Conservation (phyloP, 2,797 vertebrate genomes). For the Galagoides demidoff region DNA sequence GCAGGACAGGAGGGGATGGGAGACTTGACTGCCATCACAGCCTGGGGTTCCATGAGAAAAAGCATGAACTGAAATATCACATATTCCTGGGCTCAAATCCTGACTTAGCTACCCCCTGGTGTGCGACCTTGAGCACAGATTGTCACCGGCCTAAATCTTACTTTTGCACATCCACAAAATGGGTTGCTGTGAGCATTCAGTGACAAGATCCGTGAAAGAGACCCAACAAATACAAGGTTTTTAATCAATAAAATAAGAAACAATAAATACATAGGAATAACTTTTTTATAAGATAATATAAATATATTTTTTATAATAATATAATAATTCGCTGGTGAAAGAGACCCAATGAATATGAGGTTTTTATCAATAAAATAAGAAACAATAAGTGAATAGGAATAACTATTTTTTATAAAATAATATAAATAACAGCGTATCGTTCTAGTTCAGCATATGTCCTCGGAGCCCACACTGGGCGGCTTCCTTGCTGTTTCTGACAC, state of each 20-base stretch:
- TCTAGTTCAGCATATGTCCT: not conserved
- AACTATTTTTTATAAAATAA: not conserved
- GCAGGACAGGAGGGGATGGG: not conserved
- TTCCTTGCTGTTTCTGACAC: not conserved
- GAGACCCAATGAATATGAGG: not conserved
- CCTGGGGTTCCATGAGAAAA: not conserved
- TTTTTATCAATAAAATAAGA: not conserved
- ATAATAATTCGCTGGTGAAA: no score
- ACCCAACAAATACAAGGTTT: not conserved
- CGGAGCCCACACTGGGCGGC: not conserved
- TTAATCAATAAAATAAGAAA: not conserved
- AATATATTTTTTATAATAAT: no score
- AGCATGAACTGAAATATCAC: not conserved
- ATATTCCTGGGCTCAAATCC: not conserved
- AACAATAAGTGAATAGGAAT: not conserved
- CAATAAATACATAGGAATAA: not conserved
- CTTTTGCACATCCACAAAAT: not conserved
- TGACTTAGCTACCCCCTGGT: not conserved
- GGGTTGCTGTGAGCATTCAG: not conserved
- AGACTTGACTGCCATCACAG: fast-evolving
- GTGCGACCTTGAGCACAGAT: not conserved
- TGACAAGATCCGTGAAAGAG: not conserved
- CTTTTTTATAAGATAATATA: no score
- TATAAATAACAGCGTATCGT: not conserved
- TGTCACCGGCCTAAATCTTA: not conserved